Evolutionary conservation across 2,797 vertebrate genomes (phyloP), one percentile per base, ranked within the genome.

Genomic region (Miichthys miiuy): DNA sequence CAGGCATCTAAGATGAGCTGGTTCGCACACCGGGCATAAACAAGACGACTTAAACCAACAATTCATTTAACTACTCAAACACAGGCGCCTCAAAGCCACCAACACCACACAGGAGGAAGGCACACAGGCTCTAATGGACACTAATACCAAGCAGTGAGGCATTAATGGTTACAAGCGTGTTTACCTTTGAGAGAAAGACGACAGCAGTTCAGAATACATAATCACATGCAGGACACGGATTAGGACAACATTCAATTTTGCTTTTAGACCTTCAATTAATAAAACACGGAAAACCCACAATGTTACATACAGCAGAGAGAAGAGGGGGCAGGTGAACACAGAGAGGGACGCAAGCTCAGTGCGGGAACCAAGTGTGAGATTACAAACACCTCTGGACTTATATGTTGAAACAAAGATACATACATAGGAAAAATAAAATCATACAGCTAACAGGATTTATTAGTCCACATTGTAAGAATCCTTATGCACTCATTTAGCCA

Each of bases 61-160:
- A 64, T 68, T 82, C 8, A 74, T 88, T 91, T 84, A 62, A 84
- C 81, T 86, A 70, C 69, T 64, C 67, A 81, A 89, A 89, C 62
- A 23, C 58, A 1, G 25, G 25, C 3, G 8, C 55, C 71, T 62
- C 9, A 0, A 70, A 81, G 75, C 67, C 77, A 58, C 61, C 2
- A 42, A 80, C 7, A 16, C 66, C 79, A 63, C 85, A 81, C 21
- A 61, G 57, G 73, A 81, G 67, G 79, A 72, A 48, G 66, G 54
- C 42, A 58, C 77, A 60, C 55, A 0, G 77, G 30, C 82, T 75
- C 76, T 83, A 71, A 85, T 81, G 77, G 88, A 83, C 70, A 77
- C 21, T 66, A 84, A 84, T 68, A 73, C 77, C 46, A 42, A 69
- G 74, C 71, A 42, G 75, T 2, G 46, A 77, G 42, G 68, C 71